phyloP scores from a whole-genome alignment of 2,888 invertebrate genomes.

The Bombylius discolor region DNA sequence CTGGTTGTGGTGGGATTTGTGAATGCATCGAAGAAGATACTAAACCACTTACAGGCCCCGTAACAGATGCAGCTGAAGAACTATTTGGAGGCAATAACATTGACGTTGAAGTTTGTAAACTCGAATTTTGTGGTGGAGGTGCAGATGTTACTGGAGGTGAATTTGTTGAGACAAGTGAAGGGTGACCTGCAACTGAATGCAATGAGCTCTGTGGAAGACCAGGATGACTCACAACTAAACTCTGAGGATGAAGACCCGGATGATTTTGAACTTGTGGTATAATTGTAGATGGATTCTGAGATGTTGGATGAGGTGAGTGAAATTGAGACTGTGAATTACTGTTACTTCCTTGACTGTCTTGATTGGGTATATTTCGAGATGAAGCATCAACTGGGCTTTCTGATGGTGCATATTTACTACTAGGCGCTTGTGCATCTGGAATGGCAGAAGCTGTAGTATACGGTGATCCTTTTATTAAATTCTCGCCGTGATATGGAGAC shows the following conservation, averaged over 20 bases:
- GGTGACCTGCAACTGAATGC: slow-evolving; percentile 28
- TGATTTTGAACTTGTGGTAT: slow-evolving; percentile 26
- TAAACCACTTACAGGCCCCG: slow-evolving; percentile 18
- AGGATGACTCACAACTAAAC: slow-evolving; percentile 29
- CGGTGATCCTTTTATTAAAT: slow-evolving; percentile 33
- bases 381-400: slow-evolving; percentile 37
- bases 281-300: slow-evolving; percentile 30
- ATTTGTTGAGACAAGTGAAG: slow-evolving; percentile 21
- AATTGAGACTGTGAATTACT: slow-evolving; percentile 29
- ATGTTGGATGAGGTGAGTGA: slow-evolving; percentile 27
- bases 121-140: slow-evolving; percentile 2
- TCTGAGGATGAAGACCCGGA: slow-evolving; percentile 35
- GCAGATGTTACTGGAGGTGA: slow-evolving; percentile 20
- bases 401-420: slow-evolving; percentile 25
- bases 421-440: slow-evolving; percentile 17
- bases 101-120: slow-evolving; percentile 33
- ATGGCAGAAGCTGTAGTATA: slow-evolving; percentile 14
- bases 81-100: slow-evolving; percentile 35
- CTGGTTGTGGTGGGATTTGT: slow-evolving; percentile 16
- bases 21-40: slow-evolving; percentile 23
- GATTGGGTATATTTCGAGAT: slow-evolving; percentile 34
- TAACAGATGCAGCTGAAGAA: slow-evolving; percentile 18
- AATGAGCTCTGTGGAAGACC: slow-evolving; percentile 23
- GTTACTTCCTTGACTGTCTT: slow-evolving; percentile 37
- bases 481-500: slow-evolving; percentile 31